Conservation (phyloP, 2,113 vertebrate species). For the Python bivittatus region DNA sequence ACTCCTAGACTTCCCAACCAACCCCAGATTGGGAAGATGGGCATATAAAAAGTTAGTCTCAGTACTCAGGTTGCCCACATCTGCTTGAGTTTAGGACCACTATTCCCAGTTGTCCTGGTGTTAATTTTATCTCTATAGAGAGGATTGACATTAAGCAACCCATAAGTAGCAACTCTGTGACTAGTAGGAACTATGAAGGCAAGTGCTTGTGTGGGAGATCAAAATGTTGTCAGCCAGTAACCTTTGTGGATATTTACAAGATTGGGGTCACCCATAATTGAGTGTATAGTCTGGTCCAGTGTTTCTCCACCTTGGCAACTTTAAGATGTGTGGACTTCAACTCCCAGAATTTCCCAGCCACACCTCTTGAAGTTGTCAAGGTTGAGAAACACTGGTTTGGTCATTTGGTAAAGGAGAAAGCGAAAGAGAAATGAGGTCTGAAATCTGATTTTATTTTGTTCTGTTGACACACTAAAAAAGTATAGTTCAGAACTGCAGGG, state of each 20-base stretch:
- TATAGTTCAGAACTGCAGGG: background rate
- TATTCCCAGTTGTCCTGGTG: background rate
- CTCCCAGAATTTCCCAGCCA: too few relatives aligned
- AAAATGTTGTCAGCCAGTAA: background rate
- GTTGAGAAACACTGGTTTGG: too few relatives aligned
- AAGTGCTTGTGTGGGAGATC: too few relatives aligned
- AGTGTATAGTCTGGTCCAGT: too few relatives aligned
- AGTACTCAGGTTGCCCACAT: background rate
- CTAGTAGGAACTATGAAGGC: background rate
- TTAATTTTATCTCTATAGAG: background rate
- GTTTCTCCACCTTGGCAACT: too few relatives aligned
- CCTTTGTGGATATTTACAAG: background rate
- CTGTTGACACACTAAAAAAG: background rate
- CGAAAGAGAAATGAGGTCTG: background rate
- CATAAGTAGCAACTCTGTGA: too few relatives aligned
- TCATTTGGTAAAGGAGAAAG: background rate
- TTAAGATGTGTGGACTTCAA: too few relatives aligned
- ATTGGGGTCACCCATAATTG: background rate
- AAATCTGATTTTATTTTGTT: background rate
- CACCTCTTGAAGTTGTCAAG: too few relatives aligned
- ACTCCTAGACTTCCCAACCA: too few relatives aligned
- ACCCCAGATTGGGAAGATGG: too few relatives aligned
- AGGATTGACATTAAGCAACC: background rate
- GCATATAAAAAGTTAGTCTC: background rate
- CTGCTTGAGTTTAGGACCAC: too few relatives aligned